These are phyloP conservation scores for Portunus trituberculatus DNA, from an alignment of 1,140 invertebrate species.

Conservation along the genomic window DNA sequence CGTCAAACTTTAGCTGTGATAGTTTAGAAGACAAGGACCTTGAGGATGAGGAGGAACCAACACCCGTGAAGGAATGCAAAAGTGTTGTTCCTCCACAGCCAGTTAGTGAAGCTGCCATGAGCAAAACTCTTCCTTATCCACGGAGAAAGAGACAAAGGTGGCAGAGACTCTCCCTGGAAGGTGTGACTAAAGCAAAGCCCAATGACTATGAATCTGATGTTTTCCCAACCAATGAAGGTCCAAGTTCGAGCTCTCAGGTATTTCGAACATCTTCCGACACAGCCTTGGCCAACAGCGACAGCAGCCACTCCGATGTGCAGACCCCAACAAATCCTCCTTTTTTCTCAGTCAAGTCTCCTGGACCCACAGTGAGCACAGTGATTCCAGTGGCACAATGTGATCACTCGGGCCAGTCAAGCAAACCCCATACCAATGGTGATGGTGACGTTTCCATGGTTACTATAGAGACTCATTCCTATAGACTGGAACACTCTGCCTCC, in stretches of 20 bases:
- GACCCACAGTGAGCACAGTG: conserved; percentile 33
- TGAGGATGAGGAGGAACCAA: conserved; percentile 53
- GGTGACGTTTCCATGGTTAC: conserved; percentile 40
- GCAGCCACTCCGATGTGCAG: conserved; percentile 71
- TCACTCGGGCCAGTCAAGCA: not conserved
- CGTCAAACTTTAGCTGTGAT: conserved; percentile 77
- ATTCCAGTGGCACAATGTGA: not conserved
- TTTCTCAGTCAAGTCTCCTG: conserved; percentile 70
- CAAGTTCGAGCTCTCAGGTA: conserved; percentile 56
- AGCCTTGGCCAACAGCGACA: conserved; percentile 73
- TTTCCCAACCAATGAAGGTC: conserved; percentile 60
- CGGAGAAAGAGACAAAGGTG: conserved; percentile 70
- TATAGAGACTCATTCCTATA: conserved; percentile 70
- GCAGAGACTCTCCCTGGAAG: conserved; percentile 70
- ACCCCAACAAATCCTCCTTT: conserved; percentile 76
- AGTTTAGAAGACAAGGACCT: conserved; percentile 75
- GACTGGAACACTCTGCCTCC: conserved; percentile 54
- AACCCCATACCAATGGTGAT: not conserved
- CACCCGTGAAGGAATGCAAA: not conserved
- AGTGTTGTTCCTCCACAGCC: conserved; percentile 13
- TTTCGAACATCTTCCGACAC: conserved; percentile 72
- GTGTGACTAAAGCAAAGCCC: conserved; percentile 39
- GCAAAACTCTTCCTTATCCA: conserved; percentile 57
- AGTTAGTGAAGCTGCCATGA: conserved; percentile 29
- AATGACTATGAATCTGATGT: conserved; percentile 75